Percentiles rank a stretch among this genome's conserved stretches.
Conservation (phyloP, 2,113 vertebrate species). For the Hiodon tergisus region DNA sequence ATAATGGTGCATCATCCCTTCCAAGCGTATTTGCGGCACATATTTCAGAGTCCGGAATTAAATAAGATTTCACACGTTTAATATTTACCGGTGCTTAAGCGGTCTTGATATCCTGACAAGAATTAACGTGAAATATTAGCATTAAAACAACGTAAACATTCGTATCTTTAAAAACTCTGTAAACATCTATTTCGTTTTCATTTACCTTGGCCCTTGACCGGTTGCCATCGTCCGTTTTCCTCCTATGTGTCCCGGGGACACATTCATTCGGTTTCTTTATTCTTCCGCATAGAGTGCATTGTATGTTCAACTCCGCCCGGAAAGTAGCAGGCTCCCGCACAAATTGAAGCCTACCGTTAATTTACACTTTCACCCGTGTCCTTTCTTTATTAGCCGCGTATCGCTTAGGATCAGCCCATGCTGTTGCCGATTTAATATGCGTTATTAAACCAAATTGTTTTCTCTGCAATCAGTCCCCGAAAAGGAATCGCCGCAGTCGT, state of each 20-base stretch:
- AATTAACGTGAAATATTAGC: neutral
- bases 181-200: conserved; percentile 2
- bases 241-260: conserved; percentile 34
- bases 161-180: neutral
- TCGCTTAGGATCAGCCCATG: conserved; percentile 30
- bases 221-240: conserved; percentile 50
- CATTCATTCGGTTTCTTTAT: conserved; percentile 50
- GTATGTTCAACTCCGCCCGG: conserved; percentile 41
- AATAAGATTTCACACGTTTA: neutral
- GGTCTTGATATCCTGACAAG: neutral
- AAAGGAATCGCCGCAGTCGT: conserved; percentile 24
- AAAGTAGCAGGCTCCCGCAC: conserved; percentile 32
- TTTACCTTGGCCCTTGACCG: conserved; percentile 55
- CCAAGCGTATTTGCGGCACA: conserved; percentile 6
- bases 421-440: conserved; percentile 10
- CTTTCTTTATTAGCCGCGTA: conserved; percentile 24
- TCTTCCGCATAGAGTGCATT: conserved; percentile 46
- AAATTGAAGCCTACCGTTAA: conserved; percentile 38
- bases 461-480: conserved; percentile 22
- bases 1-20: neutral
- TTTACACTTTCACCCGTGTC: conserved; percentile 17
- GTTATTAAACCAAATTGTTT: conserved; percentile 27
- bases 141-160: neutral
- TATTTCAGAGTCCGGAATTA: neutral
- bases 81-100: neutral